Conservation (phyloP, 2,888 invertebrate species). For the Stegophylla sp. region DNA sequence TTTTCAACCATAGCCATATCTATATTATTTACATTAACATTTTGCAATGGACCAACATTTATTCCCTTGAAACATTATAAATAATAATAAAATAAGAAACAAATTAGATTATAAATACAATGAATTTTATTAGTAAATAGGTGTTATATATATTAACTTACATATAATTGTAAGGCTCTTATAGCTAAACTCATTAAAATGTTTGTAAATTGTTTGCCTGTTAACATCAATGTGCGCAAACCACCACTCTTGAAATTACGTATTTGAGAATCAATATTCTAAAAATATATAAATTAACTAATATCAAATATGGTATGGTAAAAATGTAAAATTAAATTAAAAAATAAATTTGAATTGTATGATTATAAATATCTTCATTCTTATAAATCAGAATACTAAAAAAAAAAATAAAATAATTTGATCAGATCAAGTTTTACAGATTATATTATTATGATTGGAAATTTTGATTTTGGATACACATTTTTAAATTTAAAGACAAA, state of each 20-base stretch:
- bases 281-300: not conserved
- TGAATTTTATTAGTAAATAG: not conserved
- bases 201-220: conserved; percentile 47
- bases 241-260: conserved; percentile 30
- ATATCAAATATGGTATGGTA: not conserved
- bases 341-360: not conserved
- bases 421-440: no score
- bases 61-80: conserved; percentile 26
- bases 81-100: not conserved
- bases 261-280: conserved; percentile 46
- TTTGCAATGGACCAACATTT: conserved; percentile 22
- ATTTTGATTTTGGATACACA: no score
- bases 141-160: conserved; percentile 28
- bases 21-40: conserved; percentile 3
- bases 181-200: conserved; percentile 18
- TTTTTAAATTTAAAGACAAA: no score
- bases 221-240: conserved; percentile 41
- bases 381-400: not conserved
- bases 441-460: no score
- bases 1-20: conserved; percentile 5
- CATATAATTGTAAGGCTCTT: conserved; percentile 30
- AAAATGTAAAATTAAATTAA: no score
- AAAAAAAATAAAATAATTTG: not conserved
- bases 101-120: not conserved
- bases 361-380: not conserved